Evolutionary conservation across 2,888 invertebrate genomes (phyloP).

Genomic region (Eledona agricola): DNA sequence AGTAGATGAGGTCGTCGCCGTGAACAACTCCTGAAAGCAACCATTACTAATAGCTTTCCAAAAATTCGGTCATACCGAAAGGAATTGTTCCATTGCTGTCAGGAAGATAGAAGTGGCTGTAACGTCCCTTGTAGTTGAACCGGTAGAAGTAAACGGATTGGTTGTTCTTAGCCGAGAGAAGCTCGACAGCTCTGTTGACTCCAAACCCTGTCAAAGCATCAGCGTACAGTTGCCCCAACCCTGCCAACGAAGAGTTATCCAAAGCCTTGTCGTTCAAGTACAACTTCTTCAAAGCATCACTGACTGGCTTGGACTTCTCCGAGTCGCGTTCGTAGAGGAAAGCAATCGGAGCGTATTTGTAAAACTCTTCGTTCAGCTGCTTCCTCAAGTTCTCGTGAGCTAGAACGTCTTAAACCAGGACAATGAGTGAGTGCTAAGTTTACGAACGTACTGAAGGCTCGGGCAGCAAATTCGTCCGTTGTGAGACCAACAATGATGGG

Average conservation of each 20-base stretch:
- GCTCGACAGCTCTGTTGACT: constrained; percentile 68
- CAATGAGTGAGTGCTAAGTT: background rate
- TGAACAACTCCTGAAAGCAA: constrained; percentile 61
- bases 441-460: constrained; percentile 67
- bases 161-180: constrained; percentile 67
- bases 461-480: constrained; percentile 72
- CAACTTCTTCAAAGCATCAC: constrained; percentile 63
- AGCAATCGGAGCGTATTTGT: constrained; percentile 70
- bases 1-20: constrained; percentile 66
- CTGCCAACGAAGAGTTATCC: constrained; percentile 57
- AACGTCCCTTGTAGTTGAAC: constrained; percentile 69
- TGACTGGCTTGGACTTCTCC: constrained; percentile 64
- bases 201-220: constrained; percentile 70
- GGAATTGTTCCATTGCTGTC: constrained; percentile 60
- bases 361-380: constrained; percentile 68
- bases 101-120: constrained; percentile 67
- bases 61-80: constrained; percentile 49
- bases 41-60: background rate
- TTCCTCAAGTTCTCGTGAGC: constrained; percentile 64
- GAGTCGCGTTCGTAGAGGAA: constrained; percentile 70
- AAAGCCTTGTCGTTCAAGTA: constrained; percentile 63
- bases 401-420: constrained; percentile 62
- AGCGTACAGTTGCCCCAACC: constrained; percentile 65
- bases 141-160: constrained; percentile 70
- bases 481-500: constrained; percentile 74